Evolutionary conservation across 2,113 vertebrate genomes (phyloP).

Genomic region (Hemicordylus capensis): DNA sequence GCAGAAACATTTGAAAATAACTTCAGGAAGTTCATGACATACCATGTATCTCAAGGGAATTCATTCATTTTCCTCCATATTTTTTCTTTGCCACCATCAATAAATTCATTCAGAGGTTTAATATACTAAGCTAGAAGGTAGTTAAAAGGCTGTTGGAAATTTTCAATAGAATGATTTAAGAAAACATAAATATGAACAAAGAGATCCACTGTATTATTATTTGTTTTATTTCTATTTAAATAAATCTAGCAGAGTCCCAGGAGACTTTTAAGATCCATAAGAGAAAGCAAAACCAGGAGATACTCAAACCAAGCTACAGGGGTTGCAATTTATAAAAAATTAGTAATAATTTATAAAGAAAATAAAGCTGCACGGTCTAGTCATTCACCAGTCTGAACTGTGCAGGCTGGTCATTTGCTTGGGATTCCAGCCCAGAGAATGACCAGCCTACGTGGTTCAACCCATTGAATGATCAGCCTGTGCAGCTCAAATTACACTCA

Average conservation of each 20-base stretch:
- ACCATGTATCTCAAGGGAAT: constrained; percentile 65
- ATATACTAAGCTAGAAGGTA: constrained; percentile 43
- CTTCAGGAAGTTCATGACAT: constrained; percentile 66
- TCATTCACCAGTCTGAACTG: too few species aligned
- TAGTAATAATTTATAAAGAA: background rate
- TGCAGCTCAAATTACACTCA: too few species aligned
- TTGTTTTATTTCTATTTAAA: constrained; percentile 59
- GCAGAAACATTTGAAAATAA: constrained; percentile 73
- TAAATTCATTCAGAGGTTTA: constrained; percentile 73
- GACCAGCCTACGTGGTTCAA: too few species aligned
- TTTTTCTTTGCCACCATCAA: constrained; percentile 61
- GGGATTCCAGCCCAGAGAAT: too few species aligned
- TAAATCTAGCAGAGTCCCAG: constrained; percentile 8
- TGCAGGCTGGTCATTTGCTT: too few species aligned
- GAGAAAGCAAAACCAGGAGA: constrained; percentile 22
- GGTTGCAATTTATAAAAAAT: constrained; percentile 4
- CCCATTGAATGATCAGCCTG: too few species aligned
- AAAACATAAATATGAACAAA: constrained; percentile 59
- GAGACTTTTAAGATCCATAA: constrained; percentile 29
- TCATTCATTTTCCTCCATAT: constrained; percentile 45
- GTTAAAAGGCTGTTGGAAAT: constrained; percentile 62
- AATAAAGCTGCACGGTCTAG: too few species aligned
- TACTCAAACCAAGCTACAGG: constrained; percentile 24
- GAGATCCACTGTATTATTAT: constrained; percentile 56
- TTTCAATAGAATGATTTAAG: constrained; percentile 57